These are phyloP conservation scores for Seira ritae DNA, from an alignment of 2,888 invertebrate species.

Conservation along the genomic window DNA sequence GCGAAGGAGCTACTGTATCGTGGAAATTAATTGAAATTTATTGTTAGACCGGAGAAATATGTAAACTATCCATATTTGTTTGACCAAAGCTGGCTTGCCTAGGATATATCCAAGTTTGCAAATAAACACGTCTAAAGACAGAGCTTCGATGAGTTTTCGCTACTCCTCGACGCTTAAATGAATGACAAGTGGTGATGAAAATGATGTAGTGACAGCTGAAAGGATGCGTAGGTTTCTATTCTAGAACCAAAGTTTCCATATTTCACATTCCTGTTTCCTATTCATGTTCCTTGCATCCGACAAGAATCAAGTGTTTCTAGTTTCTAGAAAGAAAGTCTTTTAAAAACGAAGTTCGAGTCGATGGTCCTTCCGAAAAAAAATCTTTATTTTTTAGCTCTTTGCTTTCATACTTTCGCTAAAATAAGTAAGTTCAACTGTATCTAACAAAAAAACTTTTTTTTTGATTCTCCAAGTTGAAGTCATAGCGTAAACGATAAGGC, in stretches of 20 bases:
- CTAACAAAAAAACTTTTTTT: slow-evolving; percentile 25
- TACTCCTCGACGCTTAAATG: too few species aligned
- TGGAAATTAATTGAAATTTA: too few species aligned
- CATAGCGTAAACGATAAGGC: neutral
- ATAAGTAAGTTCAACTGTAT: slow-evolving; percentile 41
- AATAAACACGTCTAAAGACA: too few species aligned
- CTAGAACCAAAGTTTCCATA: neutral
- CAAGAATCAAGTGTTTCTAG: slow-evolving; percentile 29
- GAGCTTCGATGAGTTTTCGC: too few species aligned
- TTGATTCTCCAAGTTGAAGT: neutral
- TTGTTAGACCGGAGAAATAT: too few species aligned
- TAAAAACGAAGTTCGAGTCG: slow-evolving; percentile 59
- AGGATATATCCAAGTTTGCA: too few species aligned
- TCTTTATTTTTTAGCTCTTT: slow-evolving; percentile 39
- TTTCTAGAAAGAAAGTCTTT: slow-evolving; percentile 42
- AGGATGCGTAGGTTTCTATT: neutral
- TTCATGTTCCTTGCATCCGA: slow-evolving; percentile 32
- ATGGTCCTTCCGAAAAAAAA: slow-evolving; percentile 38
- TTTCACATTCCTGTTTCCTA: slow-evolving; percentile 34
- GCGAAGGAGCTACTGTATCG: too few species aligned
- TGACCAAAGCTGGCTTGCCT: too few species aligned
- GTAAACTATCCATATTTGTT: too few species aligned
- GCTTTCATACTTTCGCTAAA: neutral
- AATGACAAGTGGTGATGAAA: too few species aligned
- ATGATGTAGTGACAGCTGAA: too few species aligned